Percentiles rank a stretch among this genome's conserved stretches.
Conservation (phyloP, 2,888 invertebrate species). For the Galerucella nymphaeae region DNA sequence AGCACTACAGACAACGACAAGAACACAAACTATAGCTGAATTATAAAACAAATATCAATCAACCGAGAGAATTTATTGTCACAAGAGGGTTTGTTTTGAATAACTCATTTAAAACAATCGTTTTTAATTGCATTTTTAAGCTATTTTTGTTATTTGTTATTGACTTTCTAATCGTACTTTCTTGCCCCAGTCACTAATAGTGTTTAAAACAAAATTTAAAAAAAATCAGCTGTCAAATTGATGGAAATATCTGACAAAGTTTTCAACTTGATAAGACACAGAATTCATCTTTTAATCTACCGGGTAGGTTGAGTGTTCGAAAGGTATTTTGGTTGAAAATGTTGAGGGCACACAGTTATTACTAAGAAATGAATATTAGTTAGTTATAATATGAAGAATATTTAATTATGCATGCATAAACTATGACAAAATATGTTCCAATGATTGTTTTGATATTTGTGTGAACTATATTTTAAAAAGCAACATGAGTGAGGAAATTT, state of each 20-base stretch:
- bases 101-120: neutral
- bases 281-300: too few species aligned
- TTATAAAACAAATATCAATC: constrained; percentile 36
- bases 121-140: neutral
- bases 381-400: too few species aligned
- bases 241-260: too few species aligned
- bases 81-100: constrained; percentile 23
- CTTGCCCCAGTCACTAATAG: too few species aligned
- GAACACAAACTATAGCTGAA: constrained; percentile 27
- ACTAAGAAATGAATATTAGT: too few species aligned
- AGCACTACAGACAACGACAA: constrained; percentile 24
- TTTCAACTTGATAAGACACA: too few species aligned
- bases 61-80: constrained; percentile 27
- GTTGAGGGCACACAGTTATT: too few species aligned
- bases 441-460: neutral
- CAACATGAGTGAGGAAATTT: neutral
- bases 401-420: neutral
- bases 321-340: too few species aligned
- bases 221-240: too few species aligned
- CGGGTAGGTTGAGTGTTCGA: too few species aligned
- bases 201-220: too few species aligned
- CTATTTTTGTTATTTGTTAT: neutral
- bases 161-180: too few species aligned
- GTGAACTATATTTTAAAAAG: neutral
- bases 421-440: neutral